Evolutionary conservation across 2,888 invertebrate species (phyloP), one percentile per base, ranked within the genome.

Genomic region (Luperina testacea): DNA sequence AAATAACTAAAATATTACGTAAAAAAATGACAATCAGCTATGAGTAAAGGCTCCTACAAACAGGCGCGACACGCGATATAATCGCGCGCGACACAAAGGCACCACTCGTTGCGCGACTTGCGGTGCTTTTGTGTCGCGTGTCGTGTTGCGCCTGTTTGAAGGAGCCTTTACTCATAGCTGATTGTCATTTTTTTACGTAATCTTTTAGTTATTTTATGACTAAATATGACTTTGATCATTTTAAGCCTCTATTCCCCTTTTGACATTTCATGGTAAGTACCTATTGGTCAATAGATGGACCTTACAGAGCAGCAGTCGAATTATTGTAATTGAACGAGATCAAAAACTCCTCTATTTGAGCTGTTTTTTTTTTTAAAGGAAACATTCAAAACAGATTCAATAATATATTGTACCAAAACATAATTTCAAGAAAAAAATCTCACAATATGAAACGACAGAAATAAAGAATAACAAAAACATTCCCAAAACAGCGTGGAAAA

Each of bases 391-490:
- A 24, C 20, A 51, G 53, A 8, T 2, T 20, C 7, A 2, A 53
- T 2, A n/a, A n/a, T n/a, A n/a, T n/a, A 20, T 20, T 2, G 57
- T 11, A 4, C 24, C 24, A 57, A 24, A 57, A 24, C 11, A 57
- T 24, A 4, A 57, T 24, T 57, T 24, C 24, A 24, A 24, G 57
- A 24, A 27, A 38, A 32, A 61, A 9, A 3, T 24, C 57, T 61
- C n/a, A 61, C 15, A 81, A 27, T 61, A 78, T 45, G 48, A 78
- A 82, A 48, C 32, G n/a, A 57, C 24, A 57, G 8, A 53, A 13
- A 65, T 72, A 65, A 53, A 69, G 57, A 53, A 70, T n/a, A 7
- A 45, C 83, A 70, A 59, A 61, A 78, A 61, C n/a, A 78, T 57
- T 74, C 27, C 53, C 64, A 73, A 79, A 72, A 65, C 45, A n/a